These are phyloP conservation scores for Manis javanica DNA, from an alignment of 2,797 vertebrate genomes.

Conservation along the genomic window DNA sequence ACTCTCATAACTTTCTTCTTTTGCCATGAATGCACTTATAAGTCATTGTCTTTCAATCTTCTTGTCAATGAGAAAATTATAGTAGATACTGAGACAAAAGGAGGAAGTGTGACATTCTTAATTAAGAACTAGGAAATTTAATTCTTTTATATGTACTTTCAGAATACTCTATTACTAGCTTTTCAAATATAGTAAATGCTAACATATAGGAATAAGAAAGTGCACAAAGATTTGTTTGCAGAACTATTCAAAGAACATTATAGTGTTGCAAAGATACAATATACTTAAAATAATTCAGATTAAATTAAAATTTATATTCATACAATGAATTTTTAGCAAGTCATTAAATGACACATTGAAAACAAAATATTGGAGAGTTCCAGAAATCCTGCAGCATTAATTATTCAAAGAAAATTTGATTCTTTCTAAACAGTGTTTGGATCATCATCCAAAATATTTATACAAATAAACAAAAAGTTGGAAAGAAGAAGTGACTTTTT, in stretches of 20 bases:
- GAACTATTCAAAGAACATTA: neutral
- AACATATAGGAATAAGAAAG: neutral
- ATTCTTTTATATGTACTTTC: neutral
- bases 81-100: neutral
- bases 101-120: neutral
- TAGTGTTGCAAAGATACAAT: neutral
- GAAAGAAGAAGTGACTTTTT: neutral
- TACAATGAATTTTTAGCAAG: neutral
- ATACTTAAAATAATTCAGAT: neutral
- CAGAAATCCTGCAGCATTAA: neutral
- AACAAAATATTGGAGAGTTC: neutral
- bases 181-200: neutral
- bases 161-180: neutral
- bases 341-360: neutral
- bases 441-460: neutral
- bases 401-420: neutral
- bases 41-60: neutral
- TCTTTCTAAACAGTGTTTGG: neutral
- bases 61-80: neutral
- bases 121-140: neutral
- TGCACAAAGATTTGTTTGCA: neutral
- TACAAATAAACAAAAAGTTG: neutral
- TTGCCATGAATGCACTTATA: neutral
- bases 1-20: neutral
- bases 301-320: conserved; percentile 5